A percentile compares a stretch with the other conserved stretches of the same genome.
phyloP scores from a whole-genome alignment of 2,888 invertebrate genomes.

The Mimachlamys varia region DNA sequence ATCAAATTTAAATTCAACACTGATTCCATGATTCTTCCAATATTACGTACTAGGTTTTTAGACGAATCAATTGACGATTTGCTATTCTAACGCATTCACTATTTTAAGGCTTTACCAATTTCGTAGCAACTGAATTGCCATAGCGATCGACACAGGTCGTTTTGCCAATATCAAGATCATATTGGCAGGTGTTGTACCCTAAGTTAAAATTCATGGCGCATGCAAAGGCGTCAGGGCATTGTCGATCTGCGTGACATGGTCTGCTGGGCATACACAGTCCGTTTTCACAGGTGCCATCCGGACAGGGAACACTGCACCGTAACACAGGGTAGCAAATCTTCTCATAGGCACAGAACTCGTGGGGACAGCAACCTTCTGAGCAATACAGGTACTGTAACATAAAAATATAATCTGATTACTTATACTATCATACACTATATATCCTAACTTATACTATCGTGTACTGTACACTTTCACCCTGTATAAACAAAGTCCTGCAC shows the following conservation, averaged over 20 bases:
- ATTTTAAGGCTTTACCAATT: background rate
- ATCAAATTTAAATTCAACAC: no score
- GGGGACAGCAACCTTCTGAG: slow-evolving; percentile 75
- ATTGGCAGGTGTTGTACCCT: slow-evolving; percentile 76
- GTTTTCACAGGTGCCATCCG: slow-evolving; percentile 73
- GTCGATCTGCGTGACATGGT: slow-evolving; percentile 63
- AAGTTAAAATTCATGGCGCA: slow-evolving; percentile 76
- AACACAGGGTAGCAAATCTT: slow-evolving; percentile 76
- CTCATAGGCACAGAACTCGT: slow-evolving; percentile 76
- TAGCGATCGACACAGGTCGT: slow-evolving; percentile 71
- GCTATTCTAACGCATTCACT: background rate
- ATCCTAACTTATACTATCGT: background rate
- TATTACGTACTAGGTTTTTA: background rate
- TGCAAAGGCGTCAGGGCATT: slow-evolving; percentile 66
- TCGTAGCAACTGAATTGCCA: slow-evolving; percentile 59
- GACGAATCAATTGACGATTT: background rate
- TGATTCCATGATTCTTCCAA: background rate
- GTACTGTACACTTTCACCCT: no score
- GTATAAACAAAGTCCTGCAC: no score
- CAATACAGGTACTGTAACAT: slow-evolving; percentile 75
- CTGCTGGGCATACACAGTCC: slow-evolving; percentile 73
- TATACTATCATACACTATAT: background rate
- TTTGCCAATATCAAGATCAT: slow-evolving; percentile 75
- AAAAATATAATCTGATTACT: slow-evolving; percentile 36
- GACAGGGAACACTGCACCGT: slow-evolving; percentile 73